A percentile compares a stretch with the other conserved stretches of the same genome.
phyloP scores from a whole-genome alignment of 2,888 invertebrate species.

The Pedicia rivosa region DNA sequence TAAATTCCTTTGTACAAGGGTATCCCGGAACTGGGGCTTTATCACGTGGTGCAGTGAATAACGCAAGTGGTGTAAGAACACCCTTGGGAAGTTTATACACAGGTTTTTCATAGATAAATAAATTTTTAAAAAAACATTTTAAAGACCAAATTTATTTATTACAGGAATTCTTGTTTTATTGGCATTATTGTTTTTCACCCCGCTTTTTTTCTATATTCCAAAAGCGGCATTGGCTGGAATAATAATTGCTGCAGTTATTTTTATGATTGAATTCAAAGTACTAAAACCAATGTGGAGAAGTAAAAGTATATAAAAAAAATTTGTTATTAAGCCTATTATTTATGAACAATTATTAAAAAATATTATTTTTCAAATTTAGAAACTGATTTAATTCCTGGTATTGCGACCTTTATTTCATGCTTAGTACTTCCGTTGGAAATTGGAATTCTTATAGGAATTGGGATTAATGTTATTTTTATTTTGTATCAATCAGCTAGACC shows the following conservation, averaged over 20 bases:
- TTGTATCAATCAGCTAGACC: constrained; percentile 78
- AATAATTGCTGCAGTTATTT: constrained; percentile 81
- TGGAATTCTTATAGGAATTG: constrained; percentile 73
- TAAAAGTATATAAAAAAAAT: constrained; percentile 49
- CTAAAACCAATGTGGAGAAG: constrained; percentile 79
- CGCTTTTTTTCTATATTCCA: constrained; percentile 75
- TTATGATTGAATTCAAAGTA: constrained; percentile 81
- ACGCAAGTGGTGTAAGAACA: constrained; percentile 76
- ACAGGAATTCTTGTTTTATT: constrained; percentile 69
- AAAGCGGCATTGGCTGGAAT: constrained; percentile 76
- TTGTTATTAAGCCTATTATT: background rate
- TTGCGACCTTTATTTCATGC: constrained; percentile 73
- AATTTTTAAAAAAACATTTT: no score
- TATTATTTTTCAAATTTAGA: constrained; percentile 35
- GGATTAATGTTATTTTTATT: constrained; percentile 69
- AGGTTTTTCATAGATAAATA: no score
- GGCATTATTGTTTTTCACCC: constrained; percentile 73
- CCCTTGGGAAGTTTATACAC: constrained; percentile 73
- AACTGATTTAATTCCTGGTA: constrained; percentile 70
- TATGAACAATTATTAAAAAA: background rate
- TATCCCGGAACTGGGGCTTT: constrained; percentile 71
- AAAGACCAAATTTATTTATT: no score
- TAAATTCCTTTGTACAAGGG: constrained; percentile 72
- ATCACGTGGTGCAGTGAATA: constrained; percentile 75
- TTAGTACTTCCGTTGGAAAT: constrained; percentile 69